Conservation (phyloP, 2,113 vertebrate genomes). For the Orientallactaga bullata region DNA sequence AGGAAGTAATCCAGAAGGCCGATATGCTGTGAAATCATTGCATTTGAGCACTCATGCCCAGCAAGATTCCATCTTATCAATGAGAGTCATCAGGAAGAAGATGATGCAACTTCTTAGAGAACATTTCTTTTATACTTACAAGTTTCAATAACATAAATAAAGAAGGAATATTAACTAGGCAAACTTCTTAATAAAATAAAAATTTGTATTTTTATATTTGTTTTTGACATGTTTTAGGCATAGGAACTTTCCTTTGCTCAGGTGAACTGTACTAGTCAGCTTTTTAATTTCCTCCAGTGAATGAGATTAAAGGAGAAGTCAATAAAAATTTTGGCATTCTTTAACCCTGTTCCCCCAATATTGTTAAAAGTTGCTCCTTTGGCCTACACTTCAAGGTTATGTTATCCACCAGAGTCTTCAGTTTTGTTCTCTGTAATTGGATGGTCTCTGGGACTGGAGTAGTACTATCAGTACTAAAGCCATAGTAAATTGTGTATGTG, state of each 20-base stretch:
- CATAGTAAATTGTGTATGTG: neutral
- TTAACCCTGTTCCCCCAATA: neutral
- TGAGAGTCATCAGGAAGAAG: neutral
- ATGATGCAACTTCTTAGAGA: constrained; percentile 40
- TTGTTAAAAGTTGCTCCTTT: neutral
- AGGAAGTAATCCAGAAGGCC: constrained; percentile 52
- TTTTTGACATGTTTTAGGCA: constrained; percentile 3
- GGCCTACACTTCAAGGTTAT: neutral
- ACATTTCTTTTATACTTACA: constrained; percentile 27
- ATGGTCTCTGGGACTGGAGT: neutral
- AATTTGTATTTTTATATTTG: constrained; percentile 4
- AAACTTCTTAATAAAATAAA: constrained; percentile 59
- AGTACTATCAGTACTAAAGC: neutral
- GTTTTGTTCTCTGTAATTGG: neutral
- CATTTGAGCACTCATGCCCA: constrained; percentile 51
- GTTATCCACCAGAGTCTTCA: constrained; percentile 40
- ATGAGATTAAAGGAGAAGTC: constrained; percentile 2
- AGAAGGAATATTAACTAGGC: constrained; percentile 24
- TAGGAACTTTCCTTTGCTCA: constrained; percentile 25
- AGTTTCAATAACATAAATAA: constrained; percentile 33
- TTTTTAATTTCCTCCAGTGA: constrained; percentile 40
- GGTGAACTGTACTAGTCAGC: constrained; percentile 34
- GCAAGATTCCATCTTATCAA: constrained; percentile 65
- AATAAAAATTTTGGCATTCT: neutral
- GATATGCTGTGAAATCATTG: constrained; percentile 57